Evolutionary conservation across 2,888 invertebrate genomes (phyloP).

Genomic region (Hypomecis atomaria): DNA sequence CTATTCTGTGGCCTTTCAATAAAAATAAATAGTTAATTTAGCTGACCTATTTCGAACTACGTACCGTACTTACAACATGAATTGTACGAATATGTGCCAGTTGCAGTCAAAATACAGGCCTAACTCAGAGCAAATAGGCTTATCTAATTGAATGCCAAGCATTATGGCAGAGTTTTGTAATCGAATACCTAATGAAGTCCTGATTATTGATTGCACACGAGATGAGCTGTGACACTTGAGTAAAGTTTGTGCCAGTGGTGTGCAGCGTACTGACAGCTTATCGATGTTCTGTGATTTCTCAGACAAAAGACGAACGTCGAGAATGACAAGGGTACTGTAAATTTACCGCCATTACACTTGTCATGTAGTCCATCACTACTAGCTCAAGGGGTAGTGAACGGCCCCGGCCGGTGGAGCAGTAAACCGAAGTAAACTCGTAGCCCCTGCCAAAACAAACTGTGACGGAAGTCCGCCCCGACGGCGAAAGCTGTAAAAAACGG

Average conservation of each 20-base stretch:
- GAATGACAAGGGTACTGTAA: slow-evolving; percentile 10
- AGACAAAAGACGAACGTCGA: slow-evolving; percentile 1
- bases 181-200: neutral
- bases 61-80: neutral
- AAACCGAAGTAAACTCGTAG: slow-evolving; percentile 20
- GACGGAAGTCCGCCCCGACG: slow-evolving; percentile 37
- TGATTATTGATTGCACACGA: neutral
- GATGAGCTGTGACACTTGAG: slow-evolving; percentile 2
- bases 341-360: slow-evolving; percentile 4
- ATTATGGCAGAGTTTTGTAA: neutral
- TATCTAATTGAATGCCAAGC: neutral
- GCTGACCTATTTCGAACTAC: too few relatives aligned
- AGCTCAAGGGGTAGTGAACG: slow-evolving; percentile 22
- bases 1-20: neutral
- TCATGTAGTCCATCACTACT: slow-evolving; percentile 7
- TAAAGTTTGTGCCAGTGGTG: neutral
- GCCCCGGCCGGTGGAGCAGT: slow-evolving; percentile 19
- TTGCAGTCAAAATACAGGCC: neutral
- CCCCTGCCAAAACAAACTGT: slow-evolving; percentile 17
- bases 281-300: slow-evolving; percentile 5
- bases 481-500: slow-evolving; percentile 38
- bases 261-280: neutral
- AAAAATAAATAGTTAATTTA: neutral
- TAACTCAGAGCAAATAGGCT: neutral
- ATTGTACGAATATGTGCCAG: neutral